These are phyloP conservation scores for Pachydiplax longipennis DNA, from an alignment of 2,888 invertebrate genomes.

Conservation along the genomic window DNA sequence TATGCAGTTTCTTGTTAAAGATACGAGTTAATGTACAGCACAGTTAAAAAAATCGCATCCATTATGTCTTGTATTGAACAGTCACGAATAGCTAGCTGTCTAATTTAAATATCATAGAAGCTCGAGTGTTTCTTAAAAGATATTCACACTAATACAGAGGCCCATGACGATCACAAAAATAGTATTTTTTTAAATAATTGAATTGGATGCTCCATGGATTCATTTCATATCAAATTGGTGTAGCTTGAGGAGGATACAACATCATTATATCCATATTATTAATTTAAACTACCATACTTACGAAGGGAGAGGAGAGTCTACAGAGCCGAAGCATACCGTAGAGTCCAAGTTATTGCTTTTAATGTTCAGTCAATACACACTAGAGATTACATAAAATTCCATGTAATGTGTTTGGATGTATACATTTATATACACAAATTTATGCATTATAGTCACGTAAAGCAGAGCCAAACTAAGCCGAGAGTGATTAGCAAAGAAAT, in stretches of 20 bases:
- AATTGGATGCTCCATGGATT: background rate
- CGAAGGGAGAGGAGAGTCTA: conserved; percentile 40
- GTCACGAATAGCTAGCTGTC: conserved; percentile 35
- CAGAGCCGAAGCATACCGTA: conserved; percentile 41
- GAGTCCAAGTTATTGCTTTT: conserved; percentile 43
- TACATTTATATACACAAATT: conserved; percentile 51
- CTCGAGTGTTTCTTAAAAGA: conserved; percentile 42
- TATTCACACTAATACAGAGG: conserved; percentile 40
- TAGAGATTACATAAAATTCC: conserved; percentile 43
- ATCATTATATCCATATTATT: conserved; percentile 28
- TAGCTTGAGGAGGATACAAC: conserved; percentile 41
- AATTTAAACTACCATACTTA: conserved; percentile 44
- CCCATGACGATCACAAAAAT: conserved; percentile 43
- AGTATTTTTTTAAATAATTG: conserved; percentile 41
- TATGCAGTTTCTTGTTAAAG: background rate
- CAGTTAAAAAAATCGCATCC: conserved; percentile 43
- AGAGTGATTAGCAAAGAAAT: conserved; percentile 44
- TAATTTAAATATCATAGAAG: conserved; percentile 37
- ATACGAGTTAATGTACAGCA: conserved; percentile 38
- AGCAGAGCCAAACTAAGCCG: conserved; percentile 24
- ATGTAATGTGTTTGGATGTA: conserved; percentile 49
- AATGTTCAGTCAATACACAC: conserved; percentile 40
- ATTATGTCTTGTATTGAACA: conserved; percentile 21
- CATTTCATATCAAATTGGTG: conserved; percentile 42
- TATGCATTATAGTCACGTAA: conserved; percentile 13